phyloP scores from a whole-genome alignment of 2,888 invertebrate species.

The Pegoplata infirma region DNA sequence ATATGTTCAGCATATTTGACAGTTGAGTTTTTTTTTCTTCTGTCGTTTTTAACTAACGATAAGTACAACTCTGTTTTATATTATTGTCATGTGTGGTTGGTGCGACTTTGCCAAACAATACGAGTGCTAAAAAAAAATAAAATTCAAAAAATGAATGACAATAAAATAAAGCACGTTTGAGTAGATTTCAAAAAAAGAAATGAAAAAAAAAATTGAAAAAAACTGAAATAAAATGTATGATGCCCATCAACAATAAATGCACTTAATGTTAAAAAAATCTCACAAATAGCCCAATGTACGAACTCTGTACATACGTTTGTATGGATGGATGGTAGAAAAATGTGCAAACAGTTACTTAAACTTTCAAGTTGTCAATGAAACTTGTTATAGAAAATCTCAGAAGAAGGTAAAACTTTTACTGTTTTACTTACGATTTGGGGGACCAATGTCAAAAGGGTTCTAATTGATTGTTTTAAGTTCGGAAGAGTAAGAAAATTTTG shows the following conservation, averaged over 20 bases:
- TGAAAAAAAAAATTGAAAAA: not conserved
- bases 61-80: constrained; percentile 9
- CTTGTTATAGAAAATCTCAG: no score
- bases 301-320: no score
- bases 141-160: constrained; percentile 6
- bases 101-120: constrained; percentile 24
- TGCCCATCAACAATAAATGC: not conserved
- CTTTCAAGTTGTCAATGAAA: no score
- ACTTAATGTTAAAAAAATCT: not conserved
- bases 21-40: constrained; percentile 30
- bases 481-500: no score
- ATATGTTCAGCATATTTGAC: constrained; percentile 3
- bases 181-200: constrained; percentile 26
- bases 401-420: no score
- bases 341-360: not conserved
- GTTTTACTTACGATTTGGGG: no score
- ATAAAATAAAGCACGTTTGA: constrained; percentile 54
- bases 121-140: not conserved
- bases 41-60: constrained; percentile 14
- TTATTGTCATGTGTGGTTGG: constrained; percentile 45
- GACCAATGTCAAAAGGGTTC: no score
- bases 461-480: no score
- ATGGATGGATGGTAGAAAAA: not conserved
- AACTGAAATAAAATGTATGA: not conserved
- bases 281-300: not conserved